These are phyloP conservation scores for Simalia tracyae DNA, from an alignment of 2,797 vertebrate genomes.

Conservation along the genomic window DNA sequence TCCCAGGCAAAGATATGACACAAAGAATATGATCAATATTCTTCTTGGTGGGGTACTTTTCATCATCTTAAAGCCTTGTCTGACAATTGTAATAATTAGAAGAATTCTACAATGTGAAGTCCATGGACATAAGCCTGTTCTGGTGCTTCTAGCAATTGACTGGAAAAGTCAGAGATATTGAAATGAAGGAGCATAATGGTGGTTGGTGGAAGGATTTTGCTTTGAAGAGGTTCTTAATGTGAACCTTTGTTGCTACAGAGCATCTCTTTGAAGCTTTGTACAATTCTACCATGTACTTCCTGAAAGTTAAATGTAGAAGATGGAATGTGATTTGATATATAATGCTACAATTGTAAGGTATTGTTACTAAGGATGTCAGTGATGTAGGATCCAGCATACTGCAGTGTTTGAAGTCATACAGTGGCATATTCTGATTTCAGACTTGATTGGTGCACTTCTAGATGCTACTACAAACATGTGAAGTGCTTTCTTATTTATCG, in stretches of 20 bases:
- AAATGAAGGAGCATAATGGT: neutral
- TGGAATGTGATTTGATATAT: neutral
- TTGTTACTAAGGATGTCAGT: neutral
- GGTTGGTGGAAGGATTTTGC: neutral
- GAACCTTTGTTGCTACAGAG: neutral
- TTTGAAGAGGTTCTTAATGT: neutral
- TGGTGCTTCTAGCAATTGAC: neutral
- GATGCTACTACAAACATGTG: neutral
- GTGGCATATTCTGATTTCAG: neutral
- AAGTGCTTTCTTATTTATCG: neutral
- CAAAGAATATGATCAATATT: neutral
- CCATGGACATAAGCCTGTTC: neutral
- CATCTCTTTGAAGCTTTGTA: neutral
- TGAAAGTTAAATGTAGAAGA: neutral
- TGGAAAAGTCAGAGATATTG: neutral
- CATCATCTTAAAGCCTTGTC: neutral
- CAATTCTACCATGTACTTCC: neutral
- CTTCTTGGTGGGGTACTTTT: neutral
- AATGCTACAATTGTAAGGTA: neutral
- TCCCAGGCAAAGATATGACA: neutral
- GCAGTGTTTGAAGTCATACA: accelerated
- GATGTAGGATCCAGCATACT: neutral
- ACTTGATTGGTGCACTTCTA: neutral
- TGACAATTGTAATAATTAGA: neutral
- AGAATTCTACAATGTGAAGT: neutral